Conservation (phyloP, 2,888 invertebrate species). For the Drosophila gaucha region DNA sequence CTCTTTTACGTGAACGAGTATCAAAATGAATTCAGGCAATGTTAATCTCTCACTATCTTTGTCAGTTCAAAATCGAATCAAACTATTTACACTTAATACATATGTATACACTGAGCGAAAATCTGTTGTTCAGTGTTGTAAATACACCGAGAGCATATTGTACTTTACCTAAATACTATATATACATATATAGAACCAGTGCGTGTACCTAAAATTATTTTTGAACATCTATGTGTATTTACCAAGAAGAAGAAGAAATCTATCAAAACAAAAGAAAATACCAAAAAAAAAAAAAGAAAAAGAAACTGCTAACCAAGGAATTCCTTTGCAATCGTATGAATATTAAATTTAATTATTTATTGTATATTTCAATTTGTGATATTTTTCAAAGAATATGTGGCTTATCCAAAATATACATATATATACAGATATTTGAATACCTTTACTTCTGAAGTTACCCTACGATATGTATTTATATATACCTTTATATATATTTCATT, state of each 20-base stretch:
- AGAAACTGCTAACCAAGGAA: slow-evolving; percentile 47
- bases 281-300: no score
- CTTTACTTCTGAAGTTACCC: slow-evolving; percentile 51
- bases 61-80: slow-evolving; percentile 19
- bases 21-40: slow-evolving; percentile 23
- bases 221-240: slow-evolving; percentile 51
- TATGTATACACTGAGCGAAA: slow-evolving; percentile 19
- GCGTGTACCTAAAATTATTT: slow-evolving; percentile 68
- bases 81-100: slow-evolving; percentile 74
- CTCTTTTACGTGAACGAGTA: slow-evolving; percentile 7
- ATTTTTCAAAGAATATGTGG: slow-evolving; percentile 80
- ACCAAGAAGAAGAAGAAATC: slow-evolving; percentile 28
- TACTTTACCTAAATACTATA: slow-evolving; percentile 49
- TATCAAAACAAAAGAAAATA: slow-evolving; percentile 31
- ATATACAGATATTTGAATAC: slow-evolving; percentile 25
- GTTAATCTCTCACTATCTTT: slow-evolving; percentile 10
- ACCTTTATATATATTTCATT: slow-evolving; percentile 37
- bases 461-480: slow-evolving; percentile 53
- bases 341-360: slow-evolving; percentile 71
- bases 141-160: slow-evolving; percentile 57
- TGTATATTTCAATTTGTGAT: slow-evolving; percentile 78
- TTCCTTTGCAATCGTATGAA: slow-evolving; percentile 63
- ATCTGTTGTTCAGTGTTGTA: slow-evolving; percentile 43
- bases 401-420: slow-evolving; percentile 60
- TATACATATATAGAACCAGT: slow-evolving; percentile 50